Conservation (phyloP, 2,888 invertebrate genomes). For the Scaptomyza polygonia region DNA sequence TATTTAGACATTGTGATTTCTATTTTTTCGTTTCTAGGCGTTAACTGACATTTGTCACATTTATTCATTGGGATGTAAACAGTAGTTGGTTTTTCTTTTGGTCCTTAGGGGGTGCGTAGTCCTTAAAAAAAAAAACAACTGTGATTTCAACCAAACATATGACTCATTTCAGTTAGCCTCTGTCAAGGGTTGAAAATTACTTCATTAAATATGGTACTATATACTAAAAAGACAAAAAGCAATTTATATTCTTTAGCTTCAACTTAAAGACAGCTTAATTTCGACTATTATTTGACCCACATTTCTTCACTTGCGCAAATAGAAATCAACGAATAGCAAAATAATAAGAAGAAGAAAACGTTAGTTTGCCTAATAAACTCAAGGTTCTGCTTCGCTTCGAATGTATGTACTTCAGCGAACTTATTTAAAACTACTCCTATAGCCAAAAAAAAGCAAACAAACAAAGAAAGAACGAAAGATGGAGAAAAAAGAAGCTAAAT, state of each 20-base stretch:
- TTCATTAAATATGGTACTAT: conserved; percentile 4
- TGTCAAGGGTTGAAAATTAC: conserved; percentile 11
- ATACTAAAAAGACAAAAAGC: not conserved
- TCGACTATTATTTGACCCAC: conserved; percentile 33
- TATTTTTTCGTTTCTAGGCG: conserved; percentile 44
- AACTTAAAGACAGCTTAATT: conserved; percentile 2
- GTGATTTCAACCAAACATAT: conserved; percentile 62
- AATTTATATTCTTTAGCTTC: not conserved
- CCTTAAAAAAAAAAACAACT: conserved; percentile 24
- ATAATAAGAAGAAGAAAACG: conserved; percentile 10
- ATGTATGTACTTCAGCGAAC: conserved; percentile 12
- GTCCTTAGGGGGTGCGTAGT: conserved; percentile 10
- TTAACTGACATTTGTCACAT: conserved; percentile 78
- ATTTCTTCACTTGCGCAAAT: conserved; percentile 28
- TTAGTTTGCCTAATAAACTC: conserved; percentile 53
- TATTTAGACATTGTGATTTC: conserved; percentile 69
- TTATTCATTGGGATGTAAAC: conserved; percentile 61
- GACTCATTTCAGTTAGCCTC: conserved; percentile 59
- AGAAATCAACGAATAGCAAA: conserved; percentile 15
- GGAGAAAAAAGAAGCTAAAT: conserved; percentile 30
- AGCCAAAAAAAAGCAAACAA: not conserved
- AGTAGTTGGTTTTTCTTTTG: conserved; percentile 7
- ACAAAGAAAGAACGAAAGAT: not conserved
- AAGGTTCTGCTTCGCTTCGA: conserved; percentile 31
- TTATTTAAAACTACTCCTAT: conserved; percentile 16